Percentiles rank a stretch among this genome's conserved stretches.
These are phyloP conservation scores for Clivina fossor DNA, from an alignment of 2,888 invertebrate genomes.

Conservation along the genomic window DNA sequence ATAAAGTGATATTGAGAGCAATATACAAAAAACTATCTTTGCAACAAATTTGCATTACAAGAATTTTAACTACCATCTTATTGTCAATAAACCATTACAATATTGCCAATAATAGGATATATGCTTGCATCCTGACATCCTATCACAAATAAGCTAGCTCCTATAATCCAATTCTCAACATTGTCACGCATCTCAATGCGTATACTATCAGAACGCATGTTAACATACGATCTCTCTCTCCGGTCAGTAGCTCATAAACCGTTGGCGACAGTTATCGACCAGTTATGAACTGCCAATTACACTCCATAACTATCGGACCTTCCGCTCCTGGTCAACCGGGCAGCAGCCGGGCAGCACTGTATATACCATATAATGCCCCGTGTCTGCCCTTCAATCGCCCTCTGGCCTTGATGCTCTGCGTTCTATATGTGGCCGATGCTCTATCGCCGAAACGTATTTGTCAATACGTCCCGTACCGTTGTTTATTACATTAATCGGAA, in stretches of 20 bases:
- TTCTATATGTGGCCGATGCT: slow-evolving; percentile 4
- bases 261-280: slow-evolving; percentile 48
- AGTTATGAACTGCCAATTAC: slow-evolving; percentile 51
- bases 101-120: too few species aligned
- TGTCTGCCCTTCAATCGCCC: neutral
- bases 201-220: slow-evolving; percentile 15
- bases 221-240: slow-evolving; percentile 24
- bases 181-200: slow-evolving; percentile 6
- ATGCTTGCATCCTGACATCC: too few species aligned
- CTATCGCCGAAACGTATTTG: slow-evolving; percentile 24
- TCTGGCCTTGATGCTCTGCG: slow-evolving; percentile 1
- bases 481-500: slow-evolving; percentile 14
- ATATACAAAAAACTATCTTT: too few species aligned
- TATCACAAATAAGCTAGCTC: slow-evolving; percentile 10
- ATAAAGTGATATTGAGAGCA: too few species aligned
- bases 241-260: slow-evolving; percentile 51
- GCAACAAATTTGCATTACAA: too few species aligned
- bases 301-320: slow-evolving; percentile 50
- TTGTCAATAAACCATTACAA: too few species aligned
- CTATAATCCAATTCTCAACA: slow-evolving; percentile 21
- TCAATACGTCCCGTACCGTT: slow-evolving; percentile 13
- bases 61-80: too few species aligned
- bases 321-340: too few species aligned
- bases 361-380: slow-evolving; percentile 5
- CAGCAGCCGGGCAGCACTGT: slow-evolving; percentile 26